phyloP scores from a whole-genome alignment of 2,113 vertebrate genomes.

The Xiphophorus couchianus region DNA sequence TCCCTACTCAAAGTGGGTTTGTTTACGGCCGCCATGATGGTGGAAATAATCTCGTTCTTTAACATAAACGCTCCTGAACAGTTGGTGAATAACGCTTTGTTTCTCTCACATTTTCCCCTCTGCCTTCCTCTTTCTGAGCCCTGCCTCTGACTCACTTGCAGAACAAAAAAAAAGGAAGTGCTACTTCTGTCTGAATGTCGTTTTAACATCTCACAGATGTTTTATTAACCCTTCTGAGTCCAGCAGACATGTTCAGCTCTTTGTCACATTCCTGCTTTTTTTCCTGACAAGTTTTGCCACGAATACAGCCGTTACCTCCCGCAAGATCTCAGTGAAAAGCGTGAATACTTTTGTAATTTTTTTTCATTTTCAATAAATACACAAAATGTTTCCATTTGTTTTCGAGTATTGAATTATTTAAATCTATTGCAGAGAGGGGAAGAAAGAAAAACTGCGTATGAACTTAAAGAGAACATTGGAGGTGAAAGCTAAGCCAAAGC shows the following conservation, averaged over 20 bases:
- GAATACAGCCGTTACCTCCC: background rate
- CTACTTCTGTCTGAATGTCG: background rate
- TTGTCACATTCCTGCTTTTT: background rate
- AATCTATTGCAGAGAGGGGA: too few relatives aligned
- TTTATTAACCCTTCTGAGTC: background rate
- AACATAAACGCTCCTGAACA: background rate
- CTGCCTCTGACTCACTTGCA: background rate
- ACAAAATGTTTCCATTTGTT: background rate
- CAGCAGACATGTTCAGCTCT: background rate
- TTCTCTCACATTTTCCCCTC: too few relatives aligned
- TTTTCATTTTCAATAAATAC: slow-evolving; percentile 1
- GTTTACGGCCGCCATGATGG: background rate
- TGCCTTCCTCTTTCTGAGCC: background rate
- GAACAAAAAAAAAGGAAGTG: background rate
- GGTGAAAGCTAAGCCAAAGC: too few relatives aligned
- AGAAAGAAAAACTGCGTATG: too few relatives aligned
- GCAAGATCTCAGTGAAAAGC: background rate
- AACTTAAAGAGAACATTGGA: too few relatives aligned
- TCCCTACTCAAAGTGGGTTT: background rate
- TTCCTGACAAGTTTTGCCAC: too few relatives aligned
- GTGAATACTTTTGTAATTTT: slow-evolving; percentile 1
- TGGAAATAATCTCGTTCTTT: background rate
- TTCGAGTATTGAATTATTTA: background rate
- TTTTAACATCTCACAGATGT: background rate
- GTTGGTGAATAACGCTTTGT: background rate